phyloP scores from a whole-genome alignment of 1,140 invertebrate species.

The Caerostris extrusa region DNA sequence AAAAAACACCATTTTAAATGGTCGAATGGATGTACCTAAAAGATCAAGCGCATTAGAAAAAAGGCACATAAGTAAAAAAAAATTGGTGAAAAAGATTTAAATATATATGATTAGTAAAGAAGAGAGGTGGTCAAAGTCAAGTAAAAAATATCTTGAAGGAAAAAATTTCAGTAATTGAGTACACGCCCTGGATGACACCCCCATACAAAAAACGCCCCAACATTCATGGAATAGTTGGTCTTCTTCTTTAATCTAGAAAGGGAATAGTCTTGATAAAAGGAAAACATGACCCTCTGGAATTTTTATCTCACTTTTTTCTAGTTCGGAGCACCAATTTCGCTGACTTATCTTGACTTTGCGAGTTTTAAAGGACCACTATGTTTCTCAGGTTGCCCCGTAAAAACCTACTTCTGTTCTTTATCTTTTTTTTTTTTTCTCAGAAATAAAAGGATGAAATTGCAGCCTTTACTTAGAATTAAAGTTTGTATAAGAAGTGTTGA shows the following conservation, averaged over 20 bases:
- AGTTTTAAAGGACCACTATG: slow-evolving; percentile 62
- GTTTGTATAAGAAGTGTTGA: background rate
- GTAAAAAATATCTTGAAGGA: background rate
- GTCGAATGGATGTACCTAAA: background rate
- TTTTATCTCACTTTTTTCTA: slow-evolving; percentile 62
- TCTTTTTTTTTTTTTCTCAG: background rate
- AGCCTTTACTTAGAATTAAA: slow-evolving; percentile 47
- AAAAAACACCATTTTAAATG: background rate
- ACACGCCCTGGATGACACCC: slow-evolving; percentile 13
- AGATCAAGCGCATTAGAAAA: background rate
- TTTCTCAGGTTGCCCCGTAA: slow-evolving; percentile 54
- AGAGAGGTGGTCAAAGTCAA: background rate
- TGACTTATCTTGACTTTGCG: slow-evolving; percentile 70
- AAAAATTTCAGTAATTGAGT: slow-evolving; percentile 59
- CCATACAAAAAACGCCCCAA: slow-evolving; percentile 14
- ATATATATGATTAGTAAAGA: slow-evolving; percentile 55
- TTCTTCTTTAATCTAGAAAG: slow-evolving; percentile 59
- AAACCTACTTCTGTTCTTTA: slow-evolving; percentile 1
- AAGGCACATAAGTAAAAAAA: background rate
- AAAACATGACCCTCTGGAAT: slow-evolving; percentile 69
- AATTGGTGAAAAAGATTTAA: background rate
- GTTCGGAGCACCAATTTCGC: slow-evolving; percentile 34
- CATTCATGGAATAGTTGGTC: slow-evolving; percentile 57
- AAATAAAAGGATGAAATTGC: slow-evolving; percentile 51
- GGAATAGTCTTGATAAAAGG: slow-evolving; percentile 63